Evolutionary conservation across 1,140 invertebrate species (phyloP).

Genomic region (Sycophaga agraensis): DNA sequence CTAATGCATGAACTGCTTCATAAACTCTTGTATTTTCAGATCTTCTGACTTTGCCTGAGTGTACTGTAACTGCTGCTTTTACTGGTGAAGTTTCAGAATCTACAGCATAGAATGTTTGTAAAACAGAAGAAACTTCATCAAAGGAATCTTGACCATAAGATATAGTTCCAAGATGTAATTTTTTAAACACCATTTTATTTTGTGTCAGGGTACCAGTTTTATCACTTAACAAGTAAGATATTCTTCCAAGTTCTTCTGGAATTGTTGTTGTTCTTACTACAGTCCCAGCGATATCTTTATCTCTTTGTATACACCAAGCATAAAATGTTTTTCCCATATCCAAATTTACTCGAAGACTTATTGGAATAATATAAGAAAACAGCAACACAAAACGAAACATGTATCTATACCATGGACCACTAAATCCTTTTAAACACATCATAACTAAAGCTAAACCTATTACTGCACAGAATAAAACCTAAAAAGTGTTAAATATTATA

Average conservation of each 20-base stretch:
- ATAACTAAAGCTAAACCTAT: conserved; percentile 89
- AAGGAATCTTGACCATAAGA: conserved; percentile 87
- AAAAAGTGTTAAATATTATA: too few species aligned
- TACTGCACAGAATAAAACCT: conserved; percentile 90
- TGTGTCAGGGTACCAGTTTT: conserved; percentile 99
- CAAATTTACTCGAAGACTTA: conserved; percentile 95
- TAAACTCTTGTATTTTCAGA: conserved; percentile 79
- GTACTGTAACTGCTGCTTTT: conserved; percentile 40
- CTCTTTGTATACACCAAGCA: conserved; percentile 93
- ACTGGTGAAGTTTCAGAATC: conserved; percentile 40
- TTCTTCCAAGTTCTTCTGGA: conserved; percentile 95
- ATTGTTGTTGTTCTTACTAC: conserved; percentile 99
- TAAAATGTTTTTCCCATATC: conserved; percentile 99
- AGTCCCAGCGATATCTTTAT: conserved; percentile 89
- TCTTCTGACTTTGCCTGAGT: conserved; percentile 61
- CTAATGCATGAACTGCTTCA: conserved; percentile 91
- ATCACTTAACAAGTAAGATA: conserved; percentile 93
- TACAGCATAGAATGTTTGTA: conserved; percentile 52
- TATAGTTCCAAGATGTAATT: conserved; percentile 87
- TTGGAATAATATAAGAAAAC: conserved; percentile 99
- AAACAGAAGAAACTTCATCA: conserved; percentile 67
- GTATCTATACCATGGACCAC: conserved; percentile 95
- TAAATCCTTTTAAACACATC: conserved; percentile 94
- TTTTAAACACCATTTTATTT: conserved; percentile 98
- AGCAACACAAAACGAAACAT: conserved; percentile 95